A percentile compares a stretch with the other conserved stretches of the same genome.
Conservation (phyloP, 2,113 vertebrate genomes). For the Petrocephalus zakoni region DNA sequence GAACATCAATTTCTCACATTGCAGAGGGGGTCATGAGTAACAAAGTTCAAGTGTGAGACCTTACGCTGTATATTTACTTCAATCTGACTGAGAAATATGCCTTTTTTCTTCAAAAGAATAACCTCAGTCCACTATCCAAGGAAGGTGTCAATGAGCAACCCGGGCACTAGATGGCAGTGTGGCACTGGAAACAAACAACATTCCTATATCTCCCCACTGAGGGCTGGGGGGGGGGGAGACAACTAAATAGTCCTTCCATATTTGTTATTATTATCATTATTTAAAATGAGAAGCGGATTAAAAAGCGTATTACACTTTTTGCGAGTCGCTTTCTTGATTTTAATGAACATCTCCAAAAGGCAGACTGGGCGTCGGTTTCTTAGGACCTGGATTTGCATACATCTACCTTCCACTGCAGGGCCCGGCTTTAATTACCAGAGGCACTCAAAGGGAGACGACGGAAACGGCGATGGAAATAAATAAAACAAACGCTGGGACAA, state of each 20-base stretch:
- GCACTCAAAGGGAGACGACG: neutral
- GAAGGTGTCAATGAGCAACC: neutral
- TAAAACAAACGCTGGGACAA: conserved; percentile 6
- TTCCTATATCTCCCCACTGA: neutral
- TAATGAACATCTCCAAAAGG: conserved; percentile 27
- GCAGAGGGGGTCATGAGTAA: neutral
- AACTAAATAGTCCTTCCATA: conserved; percentile 10
- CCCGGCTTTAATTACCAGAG: conserved; percentile 8
- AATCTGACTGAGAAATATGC: neutral
- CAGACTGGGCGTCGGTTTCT: neutral
- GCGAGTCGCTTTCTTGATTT: conserved; percentile 23
- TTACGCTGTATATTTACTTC: neutral
- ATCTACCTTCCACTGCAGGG: neutral
- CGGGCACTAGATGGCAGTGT: conserved; percentile 22
- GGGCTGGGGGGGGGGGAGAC: neutral
- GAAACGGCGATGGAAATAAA: conserved; percentile 6
- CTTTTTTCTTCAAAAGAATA: neutral
- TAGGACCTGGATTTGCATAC: neutral
- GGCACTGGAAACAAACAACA: neutral
- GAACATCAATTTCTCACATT: neutral
- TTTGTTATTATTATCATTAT: conserved; percentile 32
- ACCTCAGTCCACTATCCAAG: neutral
- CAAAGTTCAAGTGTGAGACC: neutral
- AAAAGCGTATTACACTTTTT: conserved; percentile 27
- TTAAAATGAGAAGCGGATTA: conserved; percentile 38